A percentile compares a stretch with the other conserved stretches of the same genome.
Conservation (phyloP, 2,888 invertebrate species). For the Rhagonycha lutea region DNA sequence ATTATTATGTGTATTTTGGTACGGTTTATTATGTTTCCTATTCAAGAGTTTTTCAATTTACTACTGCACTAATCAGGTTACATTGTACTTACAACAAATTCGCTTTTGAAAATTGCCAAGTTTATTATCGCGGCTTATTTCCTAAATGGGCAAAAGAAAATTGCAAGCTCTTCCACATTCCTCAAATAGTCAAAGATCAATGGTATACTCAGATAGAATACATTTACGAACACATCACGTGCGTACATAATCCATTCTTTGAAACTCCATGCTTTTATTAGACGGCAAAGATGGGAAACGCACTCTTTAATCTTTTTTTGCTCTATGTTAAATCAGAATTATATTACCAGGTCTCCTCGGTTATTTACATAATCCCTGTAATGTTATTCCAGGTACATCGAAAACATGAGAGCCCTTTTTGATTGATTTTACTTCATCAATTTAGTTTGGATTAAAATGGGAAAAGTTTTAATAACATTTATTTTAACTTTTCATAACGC, state of each 20-base stretch:
- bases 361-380: background rate
- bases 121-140: background rate
- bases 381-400: background rate
- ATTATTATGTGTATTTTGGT: background rate
- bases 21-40: too few relatives aligned
- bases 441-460: background rate
- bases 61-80: background rate
- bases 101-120: background rate
- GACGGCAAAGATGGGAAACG: background rate
- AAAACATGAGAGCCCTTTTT: background rate
- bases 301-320: background rate
- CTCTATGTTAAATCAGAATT: background rate
- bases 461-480: background rate
- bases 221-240: slow-evolving; percentile 1
- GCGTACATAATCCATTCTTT: slow-evolving; percentile 2
- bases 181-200: slow-evolving; percentile 11
- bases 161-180: slow-evolving; percentile 6
- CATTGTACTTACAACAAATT: background rate
- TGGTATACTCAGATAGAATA: slow-evolving; percentile 5
- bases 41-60: background rate
- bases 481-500: background rate
- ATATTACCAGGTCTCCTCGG: background rate
- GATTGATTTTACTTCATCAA: background rate
- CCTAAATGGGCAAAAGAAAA: background rate
- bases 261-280: background rate